phyloP scores from a whole-genome alignment of 2,113 vertebrate genomes.

The Astur gentilis region DNA sequence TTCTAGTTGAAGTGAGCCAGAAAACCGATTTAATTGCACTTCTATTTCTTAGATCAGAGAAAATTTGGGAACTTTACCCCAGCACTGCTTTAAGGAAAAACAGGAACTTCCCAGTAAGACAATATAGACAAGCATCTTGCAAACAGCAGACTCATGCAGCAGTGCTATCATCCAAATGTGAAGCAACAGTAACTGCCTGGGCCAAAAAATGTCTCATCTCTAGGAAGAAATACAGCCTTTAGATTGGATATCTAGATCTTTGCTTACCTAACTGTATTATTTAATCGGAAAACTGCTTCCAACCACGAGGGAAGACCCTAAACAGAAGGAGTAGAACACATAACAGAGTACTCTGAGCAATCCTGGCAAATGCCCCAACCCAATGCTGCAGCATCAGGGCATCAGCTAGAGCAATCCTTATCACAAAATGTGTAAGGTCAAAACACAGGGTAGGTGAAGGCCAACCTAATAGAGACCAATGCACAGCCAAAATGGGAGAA shows the following conservation, averaged over 20 bases:
- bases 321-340: neutral
- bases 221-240: neutral
- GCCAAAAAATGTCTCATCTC: neutral
- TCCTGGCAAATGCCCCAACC: neutral
- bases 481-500: neutral
- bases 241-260: neutral
- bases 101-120: neutral
- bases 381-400: neutral
- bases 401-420: neutral
- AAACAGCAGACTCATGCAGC: neutral
- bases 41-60: neutral
- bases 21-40: neutral
- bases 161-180: neutral
- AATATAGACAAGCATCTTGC: neutral
- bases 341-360: fast-evolving
- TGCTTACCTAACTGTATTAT: neutral
- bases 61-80: neutral
- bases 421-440: neutral
- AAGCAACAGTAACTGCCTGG: neutral
- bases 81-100: neutral
- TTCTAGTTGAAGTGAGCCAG: neutral
- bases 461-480: neutral
- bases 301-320: neutral
- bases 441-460: fast-evolving
- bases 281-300: neutral